These are phyloP conservation scores for Mormyrus iriodes DNA, from an alignment of 2,113 vertebrate genomes.

Conservation along the genomic window DNA sequence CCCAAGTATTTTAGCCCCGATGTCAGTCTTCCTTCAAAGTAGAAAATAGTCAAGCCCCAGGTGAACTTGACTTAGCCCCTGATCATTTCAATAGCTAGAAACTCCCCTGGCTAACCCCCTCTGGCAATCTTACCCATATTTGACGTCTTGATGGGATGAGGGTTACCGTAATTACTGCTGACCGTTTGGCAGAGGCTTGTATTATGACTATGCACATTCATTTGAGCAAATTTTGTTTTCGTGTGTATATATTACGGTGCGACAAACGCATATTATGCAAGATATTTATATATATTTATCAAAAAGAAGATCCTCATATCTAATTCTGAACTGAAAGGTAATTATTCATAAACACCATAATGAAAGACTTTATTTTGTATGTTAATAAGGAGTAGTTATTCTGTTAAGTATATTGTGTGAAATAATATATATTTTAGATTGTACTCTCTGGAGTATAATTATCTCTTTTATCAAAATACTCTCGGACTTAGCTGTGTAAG, in stretches of 20 bases:
- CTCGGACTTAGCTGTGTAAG: neutral
- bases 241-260: neutral
- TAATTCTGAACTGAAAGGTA: neutral
- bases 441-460: neutral
- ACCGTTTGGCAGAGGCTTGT: neutral
- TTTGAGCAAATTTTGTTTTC: neutral
- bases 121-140: neutral
- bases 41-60: no score
- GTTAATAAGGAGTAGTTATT: neutral
- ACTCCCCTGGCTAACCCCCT: no score
- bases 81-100: no score
- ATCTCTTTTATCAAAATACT: neutral
- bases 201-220: neutral
- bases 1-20: no score
- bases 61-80: no score
- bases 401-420: neutral
- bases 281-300: neutral
- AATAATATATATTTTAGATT: neutral
- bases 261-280: neutral
- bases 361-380: neutral
- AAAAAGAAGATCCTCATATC: neutral
- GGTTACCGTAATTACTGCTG: neutral
- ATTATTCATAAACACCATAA: neutral
- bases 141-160: neutral
- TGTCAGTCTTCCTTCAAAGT: no score